Conservation (phyloP, 2,888 invertebrate genomes). For the Tryphoninae sp. region DNA sequence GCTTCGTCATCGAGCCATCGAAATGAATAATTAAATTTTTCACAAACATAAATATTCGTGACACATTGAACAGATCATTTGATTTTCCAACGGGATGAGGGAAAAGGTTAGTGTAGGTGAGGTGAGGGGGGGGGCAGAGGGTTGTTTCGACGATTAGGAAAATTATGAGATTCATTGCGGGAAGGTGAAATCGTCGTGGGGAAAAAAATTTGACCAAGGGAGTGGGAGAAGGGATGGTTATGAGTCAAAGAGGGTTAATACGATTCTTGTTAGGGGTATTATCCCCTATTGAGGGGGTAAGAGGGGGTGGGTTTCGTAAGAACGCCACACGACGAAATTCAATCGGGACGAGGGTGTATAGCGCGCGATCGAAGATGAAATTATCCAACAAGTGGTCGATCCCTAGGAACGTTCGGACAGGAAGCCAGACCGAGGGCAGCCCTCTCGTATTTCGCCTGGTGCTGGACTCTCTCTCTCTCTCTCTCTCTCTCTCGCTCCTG, state of each 20-base stretch:
- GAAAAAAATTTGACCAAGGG: conserved; percentile 17
- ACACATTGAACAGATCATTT: no score
- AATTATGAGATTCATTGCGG: no score
- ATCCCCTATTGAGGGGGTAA: conserved; percentile 24
- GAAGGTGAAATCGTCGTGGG: conserved; percentile 9
- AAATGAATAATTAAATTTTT: no score
- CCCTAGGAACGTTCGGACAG: conserved; percentile 64
- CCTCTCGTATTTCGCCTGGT: conserved; percentile 61
- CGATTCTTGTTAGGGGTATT: conserved; percentile 54
- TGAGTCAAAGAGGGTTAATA: conserved; percentile 50
- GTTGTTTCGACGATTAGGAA: no score
- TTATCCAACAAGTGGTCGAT: conserved; percentile 71
- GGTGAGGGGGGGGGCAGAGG: no score
- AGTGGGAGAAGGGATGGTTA: background rate
- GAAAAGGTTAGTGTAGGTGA: no score
- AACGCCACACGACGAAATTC: conserved; percentile 62
- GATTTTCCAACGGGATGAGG: no score
- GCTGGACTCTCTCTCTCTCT: conserved; percentile 36
- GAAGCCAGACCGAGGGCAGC: conserved; percentile 46
- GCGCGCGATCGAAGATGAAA: conserved; percentile 65
- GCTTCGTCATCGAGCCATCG: background rate
- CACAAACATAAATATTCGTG: no score
- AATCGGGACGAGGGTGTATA: conserved; percentile 59
- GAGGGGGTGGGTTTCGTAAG: background rate
- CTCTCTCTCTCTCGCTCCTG: conserved; percentile 3